Conservation (phyloP, 2,113 vertebrate genomes). For the Sander vitreus region DNA sequence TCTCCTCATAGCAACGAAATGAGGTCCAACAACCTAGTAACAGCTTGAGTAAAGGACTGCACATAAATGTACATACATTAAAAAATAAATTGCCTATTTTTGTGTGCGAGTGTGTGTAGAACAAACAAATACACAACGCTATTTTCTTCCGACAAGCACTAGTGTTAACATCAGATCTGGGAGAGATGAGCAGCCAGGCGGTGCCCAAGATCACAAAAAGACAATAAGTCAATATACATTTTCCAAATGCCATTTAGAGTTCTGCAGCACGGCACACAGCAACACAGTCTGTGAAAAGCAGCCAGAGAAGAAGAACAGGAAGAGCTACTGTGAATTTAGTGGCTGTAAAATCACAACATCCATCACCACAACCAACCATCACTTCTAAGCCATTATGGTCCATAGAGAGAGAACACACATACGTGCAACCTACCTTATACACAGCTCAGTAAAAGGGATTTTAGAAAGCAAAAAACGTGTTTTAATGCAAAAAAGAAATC, state of each 20-base stretch:
- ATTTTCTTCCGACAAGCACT: constrained; percentile 21
- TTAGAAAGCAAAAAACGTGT: not conserved
- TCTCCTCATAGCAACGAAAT: not conserved
- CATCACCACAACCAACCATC: too few relatives aligned
- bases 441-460: not conserved
- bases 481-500: not conserved
- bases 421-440: not conserved
- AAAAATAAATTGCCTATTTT: constrained; percentile 16
- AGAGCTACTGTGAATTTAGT: not conserved
- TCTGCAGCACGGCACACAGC: constrained; percentile 15
- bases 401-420: not conserved
- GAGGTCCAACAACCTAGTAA: not conserved
- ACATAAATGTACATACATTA: not conserved
- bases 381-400: not conserved
- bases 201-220: constrained; percentile 53
- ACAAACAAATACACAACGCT: constrained; percentile 29
- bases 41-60: not conserved
- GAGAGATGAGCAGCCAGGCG: constrained; percentile 57
- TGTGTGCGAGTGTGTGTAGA: not conserved
- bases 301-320: not conserved
- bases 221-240: constrained; percentile 65
- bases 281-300: not conserved
- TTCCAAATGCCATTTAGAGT: constrained; percentile 43
- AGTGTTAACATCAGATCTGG: constrained; percentile 56
- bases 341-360: constrained; percentile 1